A percentile compares a stretch with the other conserved stretches of the same genome.
These are phyloP conservation scores for Syrmaticus mikado DNA, from an alignment of 2,113 vertebrate genomes.

Conservation along the genomic window DNA sequence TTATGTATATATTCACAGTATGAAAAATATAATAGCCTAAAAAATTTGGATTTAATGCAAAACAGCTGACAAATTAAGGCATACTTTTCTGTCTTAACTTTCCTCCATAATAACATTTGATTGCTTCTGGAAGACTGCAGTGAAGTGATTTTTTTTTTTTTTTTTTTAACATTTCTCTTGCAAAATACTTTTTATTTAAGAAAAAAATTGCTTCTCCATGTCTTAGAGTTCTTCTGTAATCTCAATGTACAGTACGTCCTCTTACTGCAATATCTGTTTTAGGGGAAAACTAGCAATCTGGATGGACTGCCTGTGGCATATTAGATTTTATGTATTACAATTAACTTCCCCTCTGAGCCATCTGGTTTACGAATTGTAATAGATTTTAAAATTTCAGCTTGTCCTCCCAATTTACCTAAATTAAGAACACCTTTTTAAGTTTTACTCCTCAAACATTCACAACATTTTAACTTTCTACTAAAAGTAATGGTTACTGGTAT, in stretches of 20 bases:
- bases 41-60: slow-evolving; percentile 43
- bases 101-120: slow-evolving; percentile 40
- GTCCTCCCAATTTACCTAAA: slow-evolving; percentile 62
- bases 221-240: slow-evolving; percentile 23
- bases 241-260: slow-evolving; percentile 38
- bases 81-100: slow-evolving; percentile 18
- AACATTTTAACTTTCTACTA: slow-evolving; percentile 29
- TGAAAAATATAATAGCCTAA: slow-evolving; percentile 47
- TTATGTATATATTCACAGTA: background rate
- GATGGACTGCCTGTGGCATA: slow-evolving; percentile 62
- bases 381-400: slow-evolving; percentile 70
- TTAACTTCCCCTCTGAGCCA: slow-evolving; percentile 68
- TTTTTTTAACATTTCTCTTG: slow-evolving; percentile 12
- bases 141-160: background rate
- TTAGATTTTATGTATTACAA: slow-evolving; percentile 76
- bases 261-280: slow-evolving; percentile 51
- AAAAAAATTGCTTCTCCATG: slow-evolving; percentile 24
- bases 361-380: slow-evolving; percentile 72
- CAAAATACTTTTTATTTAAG: slow-evolving; percentile 50
- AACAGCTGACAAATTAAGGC: slow-evolving; percentile 50
- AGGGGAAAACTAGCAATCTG: slow-evolving; percentile 57
- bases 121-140: slow-evolving; percentile 35
- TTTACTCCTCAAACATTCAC: slow-evolving; percentile 43
- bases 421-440: slow-evolving; percentile 56
- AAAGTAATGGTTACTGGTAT: slow-evolving; percentile 24